Base-by-base conservation (phyloP, 2,113 vertebrate genomes). In the Opisthocomus hoazin region DNA sequence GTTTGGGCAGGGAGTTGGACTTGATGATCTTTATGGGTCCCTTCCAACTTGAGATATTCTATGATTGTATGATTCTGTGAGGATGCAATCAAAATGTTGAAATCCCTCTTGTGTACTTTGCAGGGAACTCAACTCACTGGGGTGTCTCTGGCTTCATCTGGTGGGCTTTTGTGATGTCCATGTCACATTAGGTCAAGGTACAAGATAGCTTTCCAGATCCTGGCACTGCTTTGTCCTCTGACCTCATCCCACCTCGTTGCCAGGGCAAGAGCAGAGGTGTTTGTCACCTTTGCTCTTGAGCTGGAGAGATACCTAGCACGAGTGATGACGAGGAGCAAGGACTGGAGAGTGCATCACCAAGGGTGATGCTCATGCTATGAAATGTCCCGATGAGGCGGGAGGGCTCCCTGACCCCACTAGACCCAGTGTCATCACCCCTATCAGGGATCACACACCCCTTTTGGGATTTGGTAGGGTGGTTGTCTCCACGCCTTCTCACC, bases 231-330 rank as follows among this genome's bases (percentile, higher is more conserved):
- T 3, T 20, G 2, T 51, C 36, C 48, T 68, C 43, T 71, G 53
- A 24, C 12, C 41, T 46, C 36, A 12, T 70, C 34, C 36, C 56
- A 51, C 10, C 57, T 70, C 70, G 43, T 9, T 23, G 14, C 36
- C 78, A 58, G 30, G 89, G 30, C 26, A n/a, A 48, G 78, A 48
- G 4, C 11, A 8, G 56, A 90, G n/a, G 7, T 41, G 21, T 66
- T 1, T 1, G 27, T 53, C 34, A 37, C 46, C 53, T 53, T 29
- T 4, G 0, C 23, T 53, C 45, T 22, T 34, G 12, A 68, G 12
- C 8, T 51, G 53, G 23, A 54, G 34, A 37, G 24, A 61, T 13
- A 21, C 3, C 1, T 16, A 21, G 11, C 4, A 19, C 68, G 19
- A 34, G 12, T n/a, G 61, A 24, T 53, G 34, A 37, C 23, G 37